Base-by-base conservation (phyloP, 2,888 invertebrate species). In the Lymantria monacha region DNA sequence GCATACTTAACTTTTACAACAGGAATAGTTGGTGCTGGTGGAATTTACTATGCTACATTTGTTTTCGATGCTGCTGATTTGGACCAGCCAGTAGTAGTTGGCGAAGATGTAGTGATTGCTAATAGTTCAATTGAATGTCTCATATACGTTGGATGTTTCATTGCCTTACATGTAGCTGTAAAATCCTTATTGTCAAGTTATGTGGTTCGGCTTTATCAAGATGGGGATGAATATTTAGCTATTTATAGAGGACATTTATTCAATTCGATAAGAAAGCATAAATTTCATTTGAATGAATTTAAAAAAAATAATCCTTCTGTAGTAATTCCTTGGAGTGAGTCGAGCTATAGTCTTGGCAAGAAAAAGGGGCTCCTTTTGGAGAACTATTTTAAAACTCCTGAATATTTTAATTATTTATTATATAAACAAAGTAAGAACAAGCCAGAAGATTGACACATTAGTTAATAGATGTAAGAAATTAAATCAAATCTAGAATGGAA, bases 221-320 rank as follows among this genome's bases (percentile, higher is more conserved):
- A 87, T 60, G 87, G 83, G 49, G 89, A 90, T 60, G 76, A 87
- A n/a, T 91, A 88, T 61, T 33, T 85, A 41, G 89, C 90, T 22
- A 56, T 91, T 14, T 91, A 79, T 53, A 77, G 83, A 69, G 88
- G 90, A 0, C 71, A 83, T 48, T 68, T 78, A 51, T 79, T 65
- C 47, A 85, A 86, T 66, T 74, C 75, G 7, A 77, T 79, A 46
- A 68, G 44, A 0, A 85, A 80, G 61, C 86, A 91, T 60, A 61
- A 83, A 50, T 91, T 91, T 48, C 68, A 83, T 51, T 62, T 87
- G 31, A 74, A 84, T 3, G 85, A 88, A 9, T 86, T 89, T 53
- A 77, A 79, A 52, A 88, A 85, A 55, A 60, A 87, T 13, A 82
- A 69, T 3, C 81, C 86, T 1, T 79, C 79, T 36, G 51, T 78